phyloP scores from a whole-genome alignment of 2,797 vertebrate genomes.

The Eulemur albifrons region DNA sequence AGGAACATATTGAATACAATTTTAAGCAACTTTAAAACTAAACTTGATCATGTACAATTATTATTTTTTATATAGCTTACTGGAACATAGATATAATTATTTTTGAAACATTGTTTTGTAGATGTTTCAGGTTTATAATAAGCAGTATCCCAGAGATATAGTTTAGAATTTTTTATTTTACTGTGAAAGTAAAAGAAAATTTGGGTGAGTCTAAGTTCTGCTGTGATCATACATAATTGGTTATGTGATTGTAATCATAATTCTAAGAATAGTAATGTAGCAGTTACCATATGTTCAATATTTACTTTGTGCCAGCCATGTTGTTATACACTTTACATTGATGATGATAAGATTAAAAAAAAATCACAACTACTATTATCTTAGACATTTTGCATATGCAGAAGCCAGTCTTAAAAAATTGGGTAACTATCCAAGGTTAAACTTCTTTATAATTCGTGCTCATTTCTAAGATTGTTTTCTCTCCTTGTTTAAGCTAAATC shows the following conservation, averaged over 20 bases:
- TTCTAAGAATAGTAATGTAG: not conserved
- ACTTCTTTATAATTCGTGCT: not conserved
- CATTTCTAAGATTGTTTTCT: not conserved
- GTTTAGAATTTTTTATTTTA: not conserved
- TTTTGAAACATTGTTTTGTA: not conserved
- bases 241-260: not conserved
- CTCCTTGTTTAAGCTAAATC: not conserved
- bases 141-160: not conserved
- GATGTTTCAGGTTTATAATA: not conserved
- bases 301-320: not conserved
- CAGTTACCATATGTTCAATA: not conserved
- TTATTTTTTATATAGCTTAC: not conserved
- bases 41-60: not conserved
- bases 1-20: not conserved
- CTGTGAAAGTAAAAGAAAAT: not conserved
- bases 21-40: not conserved
- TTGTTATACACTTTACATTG: not conserved
- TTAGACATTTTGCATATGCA: not conserved
- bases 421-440: not conserved
- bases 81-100: not conserved
- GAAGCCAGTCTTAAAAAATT: not conserved
- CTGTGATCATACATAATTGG: not conserved
- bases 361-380: not conserved
- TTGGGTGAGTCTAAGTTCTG: not conserved
- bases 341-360: not conserved